Evolutionary conservation across 2,888 invertebrate species (phyloP).

Genomic region (Parapristionchus giblindavisi): DNA sequence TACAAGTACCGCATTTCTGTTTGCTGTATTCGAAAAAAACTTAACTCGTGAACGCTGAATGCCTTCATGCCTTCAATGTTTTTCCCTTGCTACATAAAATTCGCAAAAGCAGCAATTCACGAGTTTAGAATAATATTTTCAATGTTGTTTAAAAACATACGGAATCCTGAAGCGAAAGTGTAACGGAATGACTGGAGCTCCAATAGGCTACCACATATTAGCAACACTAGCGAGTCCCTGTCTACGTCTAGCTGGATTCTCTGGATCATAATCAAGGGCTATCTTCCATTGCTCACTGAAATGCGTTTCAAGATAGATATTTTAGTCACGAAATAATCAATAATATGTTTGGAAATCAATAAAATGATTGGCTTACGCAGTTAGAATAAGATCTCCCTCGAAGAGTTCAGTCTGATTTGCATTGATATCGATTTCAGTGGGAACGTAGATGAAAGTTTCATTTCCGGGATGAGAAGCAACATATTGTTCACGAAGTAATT

Average conservation of each 20-base stretch:
- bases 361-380: background rate
- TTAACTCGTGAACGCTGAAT: too few relatives aligned
- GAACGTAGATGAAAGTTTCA: conserved; percentile 13
- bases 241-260: conserved; percentile 7
- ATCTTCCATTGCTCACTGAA: conserved; percentile 30
- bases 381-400: conserved; percentile 26
- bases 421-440: conserved; percentile 24
- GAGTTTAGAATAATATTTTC: too few relatives aligned
- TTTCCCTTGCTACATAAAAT: too few relatives aligned
- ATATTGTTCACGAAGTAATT: background rate
- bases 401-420: conserved; percentile 19
- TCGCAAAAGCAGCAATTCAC: too few relatives aligned
- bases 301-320: too few relatives aligned
- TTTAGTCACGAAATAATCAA: too few relatives aligned
- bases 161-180: conserved; percentile 16
- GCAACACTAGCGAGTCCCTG: conserved; percentile 5
- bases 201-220: conserved; percentile 8
- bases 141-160: too few relatives aligned
- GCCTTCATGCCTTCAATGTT: too few relatives aligned
- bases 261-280: background rate
- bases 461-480: conserved; percentile 12
- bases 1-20: too few relatives aligned
- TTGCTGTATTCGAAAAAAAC: too few relatives aligned
- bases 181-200: conserved; percentile 17
- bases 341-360: too few relatives aligned